phyloP scores from a whole-genome alignment of 35 echinoderm and acorn worm genomes.

The Apostichopus californicus region DNA sequence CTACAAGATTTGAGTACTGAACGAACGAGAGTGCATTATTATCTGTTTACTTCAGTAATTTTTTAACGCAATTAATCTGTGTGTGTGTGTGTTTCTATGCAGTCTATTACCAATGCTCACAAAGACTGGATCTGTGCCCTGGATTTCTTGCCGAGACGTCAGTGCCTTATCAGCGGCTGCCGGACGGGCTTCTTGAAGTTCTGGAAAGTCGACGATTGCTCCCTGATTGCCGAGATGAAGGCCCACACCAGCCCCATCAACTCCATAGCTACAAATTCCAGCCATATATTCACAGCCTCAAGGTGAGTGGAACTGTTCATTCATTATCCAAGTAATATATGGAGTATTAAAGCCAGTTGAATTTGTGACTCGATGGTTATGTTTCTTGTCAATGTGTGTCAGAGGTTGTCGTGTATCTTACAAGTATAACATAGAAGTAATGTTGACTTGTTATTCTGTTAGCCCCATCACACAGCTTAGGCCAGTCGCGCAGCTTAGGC shows the following conservation, averaged over 20 bases:
- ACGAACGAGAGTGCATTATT: no score
- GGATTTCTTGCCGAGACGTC: constrained; percentile 79
- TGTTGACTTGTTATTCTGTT: no score
- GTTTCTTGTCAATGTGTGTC: no score
- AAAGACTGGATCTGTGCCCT: constrained; percentile 99
- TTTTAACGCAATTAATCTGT: neutral
- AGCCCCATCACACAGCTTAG: no score
- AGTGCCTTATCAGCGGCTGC: constrained; percentile 92
- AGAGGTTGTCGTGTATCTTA: no score
- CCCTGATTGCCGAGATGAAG: constrained; percentile 89
- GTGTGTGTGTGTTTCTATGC: neutral
- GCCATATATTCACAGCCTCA: constrained; percentile 92
- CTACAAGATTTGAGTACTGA: no score
- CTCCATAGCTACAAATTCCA: constrained; percentile 92
- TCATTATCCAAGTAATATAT: no score
- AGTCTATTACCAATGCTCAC: constrained; percentile 94
- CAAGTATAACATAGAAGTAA: no score
- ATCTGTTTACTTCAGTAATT: no score
- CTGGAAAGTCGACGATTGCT: constrained; percentile 80
- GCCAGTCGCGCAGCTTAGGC: no score
- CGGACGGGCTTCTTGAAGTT: constrained; percentile 84
- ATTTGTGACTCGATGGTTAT: no score
- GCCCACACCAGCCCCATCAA: constrained; percentile 97
- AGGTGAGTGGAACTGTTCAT: constrained; percentile 56
- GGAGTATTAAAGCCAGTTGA: no score